These are phyloP conservation scores for Choristoneura fumiferana DNA, from an alignment of 1,140 invertebrate genomes.

Conservation along the genomic window DNA sequence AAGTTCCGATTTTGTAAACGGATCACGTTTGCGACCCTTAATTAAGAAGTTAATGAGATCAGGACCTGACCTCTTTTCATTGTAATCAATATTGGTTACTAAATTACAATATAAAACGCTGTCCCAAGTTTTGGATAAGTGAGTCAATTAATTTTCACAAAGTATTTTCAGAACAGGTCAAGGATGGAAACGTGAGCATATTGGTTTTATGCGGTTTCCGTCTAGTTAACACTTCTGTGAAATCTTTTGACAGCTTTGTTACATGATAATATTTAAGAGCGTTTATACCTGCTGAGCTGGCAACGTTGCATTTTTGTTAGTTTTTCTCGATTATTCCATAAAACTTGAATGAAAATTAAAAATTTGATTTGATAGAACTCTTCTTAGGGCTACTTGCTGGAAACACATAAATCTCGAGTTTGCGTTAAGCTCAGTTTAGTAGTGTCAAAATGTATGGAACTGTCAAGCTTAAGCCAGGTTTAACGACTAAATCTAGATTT, in stretches of 20 bases:
- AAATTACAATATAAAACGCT: conserved; percentile 54
- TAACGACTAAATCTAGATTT: no score
- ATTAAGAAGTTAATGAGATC: conserved; percentile 74
- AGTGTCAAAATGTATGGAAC: no score
- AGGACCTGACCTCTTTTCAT: conserved; percentile 47
- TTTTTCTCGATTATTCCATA: no score
- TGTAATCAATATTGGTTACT: conserved; percentile 52
- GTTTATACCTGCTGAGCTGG: no score
- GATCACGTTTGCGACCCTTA: conserved; percentile 58
- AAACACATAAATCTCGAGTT: no score
- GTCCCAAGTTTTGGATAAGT: conserved; percentile 29
- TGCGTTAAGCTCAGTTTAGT: no score
- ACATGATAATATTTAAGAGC: no score
- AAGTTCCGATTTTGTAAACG: conserved; percentile 44
- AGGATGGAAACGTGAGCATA: background rate
- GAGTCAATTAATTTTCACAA: conserved; percentile 36
- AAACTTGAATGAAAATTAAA: no score
- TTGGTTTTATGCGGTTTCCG: background rate
- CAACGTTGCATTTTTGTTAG: no score
- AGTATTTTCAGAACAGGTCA: conserved; percentile 22
- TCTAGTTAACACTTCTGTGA: background rate
- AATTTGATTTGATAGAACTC: no score
- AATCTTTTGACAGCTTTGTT: background rate
- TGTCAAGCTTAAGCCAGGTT: no score
- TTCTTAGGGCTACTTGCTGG: no score